These are phyloP conservation scores for Sciaenops ocellatus DNA, from an alignment of 2,797 vertebrate species.

Conservation along the genomic window DNA sequence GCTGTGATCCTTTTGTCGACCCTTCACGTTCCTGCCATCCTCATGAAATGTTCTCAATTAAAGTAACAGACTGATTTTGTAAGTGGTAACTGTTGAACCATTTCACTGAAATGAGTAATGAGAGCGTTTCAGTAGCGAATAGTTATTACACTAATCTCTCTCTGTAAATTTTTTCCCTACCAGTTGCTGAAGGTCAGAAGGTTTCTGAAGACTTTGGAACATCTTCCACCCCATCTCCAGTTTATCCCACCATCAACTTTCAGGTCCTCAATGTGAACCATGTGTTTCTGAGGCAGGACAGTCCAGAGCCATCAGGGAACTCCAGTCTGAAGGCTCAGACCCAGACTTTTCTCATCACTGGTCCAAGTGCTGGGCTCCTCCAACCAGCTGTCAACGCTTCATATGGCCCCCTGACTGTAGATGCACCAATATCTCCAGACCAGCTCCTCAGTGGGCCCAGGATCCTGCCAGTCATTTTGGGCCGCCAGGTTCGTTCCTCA, in stretches of 20 bases:
- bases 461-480: constrained; percentile 88
- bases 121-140: neutral
- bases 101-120: neutral
- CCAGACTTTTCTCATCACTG: constrained; percentile 91
- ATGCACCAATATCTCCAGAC: constrained; percentile 87
- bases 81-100: constrained; percentile 3
- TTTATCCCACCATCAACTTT: constrained; percentile 90
- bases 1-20: constrained; percentile 9
- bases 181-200: constrained; percentile 88
- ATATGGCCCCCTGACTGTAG: constrained; percentile 89
- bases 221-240: constrained; percentile 84
- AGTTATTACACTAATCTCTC: constrained; percentile 6
- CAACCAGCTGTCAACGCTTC: constrained; percentile 89
- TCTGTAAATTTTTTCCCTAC: constrained; percentile 26
- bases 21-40: constrained; percentile 8
- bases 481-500: constrained; percentile 86
- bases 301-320: constrained; percentile 87
- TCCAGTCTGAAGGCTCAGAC: constrained; percentile 88
- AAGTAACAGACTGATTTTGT: constrained; percentile 21
- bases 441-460: constrained; percentile 84
- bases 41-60: constrained; percentile 3
- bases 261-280: constrained; percentile 89
- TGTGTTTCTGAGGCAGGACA: constrained; percentile 91
- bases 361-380: constrained; percentile 71
- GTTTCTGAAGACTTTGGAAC: constrained; percentile 83